Conservation (phyloP, 2,888 invertebrate genomes). For the Mechanitis mazaeus region DNA sequence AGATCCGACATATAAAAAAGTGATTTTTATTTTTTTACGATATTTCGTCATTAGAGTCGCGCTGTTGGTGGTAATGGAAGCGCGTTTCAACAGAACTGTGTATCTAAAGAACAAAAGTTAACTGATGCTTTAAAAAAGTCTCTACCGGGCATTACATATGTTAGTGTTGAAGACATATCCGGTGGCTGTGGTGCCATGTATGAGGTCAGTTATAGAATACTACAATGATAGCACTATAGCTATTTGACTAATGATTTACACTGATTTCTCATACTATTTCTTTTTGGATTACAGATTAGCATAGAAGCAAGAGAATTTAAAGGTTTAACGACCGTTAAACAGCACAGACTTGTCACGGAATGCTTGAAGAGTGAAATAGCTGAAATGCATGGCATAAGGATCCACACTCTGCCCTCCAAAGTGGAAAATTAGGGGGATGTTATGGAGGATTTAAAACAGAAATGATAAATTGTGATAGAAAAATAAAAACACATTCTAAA, state of each 20-base stretch:
- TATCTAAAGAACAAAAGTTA: constrained; percentile 59
- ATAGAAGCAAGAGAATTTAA: constrained; percentile 83
- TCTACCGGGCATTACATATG: constrained; percentile 79
- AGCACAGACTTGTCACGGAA: constrained; percentile 84
- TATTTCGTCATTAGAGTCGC: constrained; percentile 36
- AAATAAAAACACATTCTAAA: neutral
- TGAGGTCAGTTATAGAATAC: constrained; percentile 63
- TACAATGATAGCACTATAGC: too few relatives aligned
- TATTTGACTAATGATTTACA: too few relatives aligned
- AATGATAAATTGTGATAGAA: neutral
- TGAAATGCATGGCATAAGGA: constrained; percentile 89
- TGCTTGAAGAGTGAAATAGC: constrained; percentile 86
- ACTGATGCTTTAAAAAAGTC: constrained; percentile 51
- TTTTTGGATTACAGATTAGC: constrained; percentile 53
- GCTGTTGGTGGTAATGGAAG: constrained; percentile 41
- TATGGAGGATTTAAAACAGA: neutral
- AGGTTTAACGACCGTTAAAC: constrained; percentile 82
- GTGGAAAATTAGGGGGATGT: neutral
- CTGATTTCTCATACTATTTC: neutral
- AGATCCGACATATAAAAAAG: neutral
- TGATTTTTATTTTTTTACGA: neutral
- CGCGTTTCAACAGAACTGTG: constrained; percentile 52
- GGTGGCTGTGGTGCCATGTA: constrained; percentile 91
- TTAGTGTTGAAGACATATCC: constrained; percentile 83
- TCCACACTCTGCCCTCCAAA: constrained; percentile 77